Conservation (phyloP, 1,140 invertebrate genomes). For the Caenorhabditis latens region DNA sequence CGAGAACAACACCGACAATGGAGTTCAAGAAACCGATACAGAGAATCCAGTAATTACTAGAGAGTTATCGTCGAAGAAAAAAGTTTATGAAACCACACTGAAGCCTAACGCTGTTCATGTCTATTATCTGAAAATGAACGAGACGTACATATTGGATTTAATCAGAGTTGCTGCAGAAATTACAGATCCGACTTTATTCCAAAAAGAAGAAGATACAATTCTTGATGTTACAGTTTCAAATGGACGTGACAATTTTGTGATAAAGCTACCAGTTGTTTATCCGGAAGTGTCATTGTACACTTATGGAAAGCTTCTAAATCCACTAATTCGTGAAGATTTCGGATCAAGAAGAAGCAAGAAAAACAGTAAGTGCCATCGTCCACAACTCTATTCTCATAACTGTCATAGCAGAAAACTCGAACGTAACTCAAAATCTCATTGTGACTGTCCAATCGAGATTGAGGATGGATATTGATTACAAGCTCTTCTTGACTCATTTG, state of each 20-base stretch:
- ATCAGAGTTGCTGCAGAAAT: neutral
- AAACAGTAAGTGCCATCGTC: neutral
- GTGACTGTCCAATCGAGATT: slow-evolving; percentile 16
- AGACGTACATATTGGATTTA: neutral
- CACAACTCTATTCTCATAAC: no score
- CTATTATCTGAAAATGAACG: neutral
- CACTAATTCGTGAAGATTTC: neutral
- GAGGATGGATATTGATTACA: neutral
- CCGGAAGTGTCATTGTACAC: slow-evolving; percentile 4
- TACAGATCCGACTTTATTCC: neutral
- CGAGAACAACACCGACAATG: neutral
- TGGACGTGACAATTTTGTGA: slow-evolving; percentile 21
- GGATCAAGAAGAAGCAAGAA: neutral
- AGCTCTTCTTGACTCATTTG: neutral
- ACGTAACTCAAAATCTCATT: neutral
- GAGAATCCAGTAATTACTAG: neutral
- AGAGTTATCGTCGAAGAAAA: neutral
- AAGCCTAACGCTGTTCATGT: neutral
- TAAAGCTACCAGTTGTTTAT: slow-evolving; percentile 10
- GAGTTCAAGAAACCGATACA: neutral
- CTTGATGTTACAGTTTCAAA: slow-evolving; percentile 24
- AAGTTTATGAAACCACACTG: neutral
- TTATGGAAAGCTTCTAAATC: slow-evolving; percentile 26
- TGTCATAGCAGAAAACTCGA: neutral
- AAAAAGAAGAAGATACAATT: neutral